A percentile compares a stretch with the other conserved stretches of the same genome.
Conservation (phyloP, 1,140 invertebrate species). For the Pseudobourletiella spinata region DNA sequence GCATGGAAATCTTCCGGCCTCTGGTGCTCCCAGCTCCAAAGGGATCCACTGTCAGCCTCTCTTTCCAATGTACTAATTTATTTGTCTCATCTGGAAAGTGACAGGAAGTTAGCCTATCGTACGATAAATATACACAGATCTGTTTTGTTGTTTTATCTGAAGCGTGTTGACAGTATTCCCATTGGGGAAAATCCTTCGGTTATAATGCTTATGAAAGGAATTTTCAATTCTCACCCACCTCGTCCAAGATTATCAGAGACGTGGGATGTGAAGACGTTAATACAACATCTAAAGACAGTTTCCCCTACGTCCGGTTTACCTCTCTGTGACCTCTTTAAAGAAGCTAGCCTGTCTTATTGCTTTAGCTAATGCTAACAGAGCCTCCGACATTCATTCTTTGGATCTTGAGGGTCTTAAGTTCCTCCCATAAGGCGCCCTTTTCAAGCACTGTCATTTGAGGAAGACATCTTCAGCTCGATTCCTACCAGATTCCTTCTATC, state of each 20-base stretch:
- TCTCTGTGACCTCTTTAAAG: background rate
- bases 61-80: too few species aligned
- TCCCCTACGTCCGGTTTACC: background rate
- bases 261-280: background rate
- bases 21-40: background rate
- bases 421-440: background rate
- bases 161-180: too few species aligned
- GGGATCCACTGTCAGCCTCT: too few species aligned
- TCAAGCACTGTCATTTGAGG: background rate
- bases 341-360: background rate
- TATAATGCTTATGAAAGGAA: too few species aligned
- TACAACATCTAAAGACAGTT: background rate
- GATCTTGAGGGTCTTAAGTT: background rate
- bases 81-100: background rate
- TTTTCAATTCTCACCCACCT: conserved; percentile 3
- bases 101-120: too few species aligned
- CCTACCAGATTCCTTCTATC: background rate
- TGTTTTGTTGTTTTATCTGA: background rate
- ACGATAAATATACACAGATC: too few species aligned
- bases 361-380: too few species aligned
- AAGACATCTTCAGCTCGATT: too few species aligned
- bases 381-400: background rate
- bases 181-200: background rate
- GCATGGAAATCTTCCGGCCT: too few species aligned
- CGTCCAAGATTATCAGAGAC: background rate